phyloP scores from a whole-genome alignment of 1,140 invertebrate genomes.

The Danaus melanippus region DNA sequence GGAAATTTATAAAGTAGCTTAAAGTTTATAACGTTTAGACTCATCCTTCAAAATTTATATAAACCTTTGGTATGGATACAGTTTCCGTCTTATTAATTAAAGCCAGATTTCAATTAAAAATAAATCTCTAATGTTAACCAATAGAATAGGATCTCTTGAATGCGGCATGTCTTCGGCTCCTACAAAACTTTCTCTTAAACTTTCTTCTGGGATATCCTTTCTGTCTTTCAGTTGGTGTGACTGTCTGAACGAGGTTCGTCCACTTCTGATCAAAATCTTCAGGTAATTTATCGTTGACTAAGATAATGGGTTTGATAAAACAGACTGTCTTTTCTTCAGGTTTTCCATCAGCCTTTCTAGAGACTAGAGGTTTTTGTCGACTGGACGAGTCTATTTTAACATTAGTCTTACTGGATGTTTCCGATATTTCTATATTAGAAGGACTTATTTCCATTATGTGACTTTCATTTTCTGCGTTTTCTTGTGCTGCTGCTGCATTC shows the following conservation, averaged over 20 bases:
- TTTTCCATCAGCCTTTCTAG: conserved; percentile 30
- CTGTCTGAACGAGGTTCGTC: conserved; percentile 40
- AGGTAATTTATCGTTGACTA: conserved; percentile 52
- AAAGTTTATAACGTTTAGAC: no score
- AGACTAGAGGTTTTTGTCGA: conserved; percentile 30
- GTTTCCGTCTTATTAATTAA: conserved; percentile 4
- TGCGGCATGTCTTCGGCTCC: conserved; percentile 39
- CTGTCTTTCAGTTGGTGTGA: conserved; percentile 46
- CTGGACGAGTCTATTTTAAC: conserved; percentile 32
- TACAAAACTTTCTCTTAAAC: conserved; percentile 54
- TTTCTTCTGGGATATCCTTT: conserved; percentile 46
- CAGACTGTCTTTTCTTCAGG: conserved; percentile 26
- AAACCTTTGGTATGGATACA: background rate
- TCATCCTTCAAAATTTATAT: no score
- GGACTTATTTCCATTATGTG: conserved; percentile 32
- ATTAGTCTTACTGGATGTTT: conserved; percentile 38
- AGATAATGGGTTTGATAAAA: conserved; percentile 53
- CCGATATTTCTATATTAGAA: conserved; percentile 39
- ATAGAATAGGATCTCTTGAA: conserved; percentile 64
- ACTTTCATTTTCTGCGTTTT: conserved; percentile 29
- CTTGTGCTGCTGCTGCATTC: conserved; percentile 25
- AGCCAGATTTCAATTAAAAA: background rate
- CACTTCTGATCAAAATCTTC: conserved; percentile 57
- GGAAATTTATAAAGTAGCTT: no score
- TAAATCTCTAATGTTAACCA: conserved; percentile 21